Evolutionary conservation across 2,113 vertebrate species (phyloP).

Genomic region (Glaucomys volans): DNA sequence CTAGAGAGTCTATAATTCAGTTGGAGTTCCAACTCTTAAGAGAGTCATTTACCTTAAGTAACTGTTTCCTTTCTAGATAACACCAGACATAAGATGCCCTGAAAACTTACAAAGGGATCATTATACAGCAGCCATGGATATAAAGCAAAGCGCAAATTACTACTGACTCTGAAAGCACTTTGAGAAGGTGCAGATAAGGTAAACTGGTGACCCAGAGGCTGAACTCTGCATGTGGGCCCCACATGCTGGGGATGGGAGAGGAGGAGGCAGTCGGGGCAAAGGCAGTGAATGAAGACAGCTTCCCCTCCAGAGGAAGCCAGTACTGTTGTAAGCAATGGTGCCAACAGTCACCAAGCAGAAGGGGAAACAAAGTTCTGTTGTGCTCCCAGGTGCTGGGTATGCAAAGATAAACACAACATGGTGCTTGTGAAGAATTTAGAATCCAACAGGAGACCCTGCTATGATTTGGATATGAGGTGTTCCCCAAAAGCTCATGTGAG

Average conservation of each 20-base stretch:
- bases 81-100: not conserved
- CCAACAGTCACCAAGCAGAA: accelerated
- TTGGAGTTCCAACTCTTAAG: not conserved
- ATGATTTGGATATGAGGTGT: too few species aligned
- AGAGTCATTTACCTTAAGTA: not conserved
- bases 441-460: not conserved
- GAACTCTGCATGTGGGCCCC: not conserved
- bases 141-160: not conserved
- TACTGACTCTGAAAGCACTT: not conserved
- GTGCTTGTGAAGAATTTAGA: not conserved
- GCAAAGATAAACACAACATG: not conserved
- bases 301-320: too few species aligned
- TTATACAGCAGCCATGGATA: not conserved
- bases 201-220: not conserved
- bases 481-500: too few species aligned
- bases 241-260: not conserved
- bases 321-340: not conserved
- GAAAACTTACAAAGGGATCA: not conserved
- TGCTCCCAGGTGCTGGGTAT: not conserved
- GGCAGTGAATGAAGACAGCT: too few species aligned
- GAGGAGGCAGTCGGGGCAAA: too few species aligned
- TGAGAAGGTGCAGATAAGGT: not conserved
- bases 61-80: constrained; percentile 1
- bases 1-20: not conserved
- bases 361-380: not conserved